Base-by-base conservation (phyloP, 2,113 vertebrate genomes). In the Melanostigma gelatinosum region DNA sequence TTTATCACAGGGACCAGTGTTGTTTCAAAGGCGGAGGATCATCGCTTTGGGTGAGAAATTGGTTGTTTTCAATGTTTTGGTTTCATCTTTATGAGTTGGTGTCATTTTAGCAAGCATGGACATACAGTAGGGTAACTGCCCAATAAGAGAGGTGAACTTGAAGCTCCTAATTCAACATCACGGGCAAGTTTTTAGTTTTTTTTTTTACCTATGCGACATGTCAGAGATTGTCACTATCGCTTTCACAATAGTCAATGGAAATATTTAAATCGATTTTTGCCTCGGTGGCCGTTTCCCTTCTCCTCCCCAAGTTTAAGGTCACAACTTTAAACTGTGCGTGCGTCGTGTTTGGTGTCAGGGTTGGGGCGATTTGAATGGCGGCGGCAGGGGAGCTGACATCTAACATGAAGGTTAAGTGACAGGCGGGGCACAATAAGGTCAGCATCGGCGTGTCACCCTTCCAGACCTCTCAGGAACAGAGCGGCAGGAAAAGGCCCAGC, bases 371-470 rank as follows among this genome's bases (percentile, higher is more conserved):
- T 88, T 93, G 92, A 93, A 83, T 73, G 73, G 88, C 22, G 74
- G 87, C 88, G 84, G 92, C 75, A 88, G 85, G 91, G 85, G 90
- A 91, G 88, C 89, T 85, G 93, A 93, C 93, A 92, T 93, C 91
- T 92, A 93, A 93, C 93, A 93, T 89, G 92, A 86, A 93, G 93
- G 93, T 95, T 94, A 94, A 94, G 93, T 94, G 93, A 94, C 94
- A 94, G 87, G 85, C 88, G 80, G 93, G 93, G 94, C 93, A 94
- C 93, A 88, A 84, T 83, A 88, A 92, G 94, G 94, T 95, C 94
- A 95, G 80, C 89, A 77, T 89, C 85, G 70, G 82, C 89, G 84
- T 86, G 92, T 92, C 93, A 87, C 89, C 93, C 93, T 92, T 89
- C 89, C 92, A 93, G 91, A 94, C 92, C 91, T 91, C 91, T 94